phyloP scores from a whole-genome alignment of 2,888 invertebrate species.

The Lacanobia oleracea region DNA sequence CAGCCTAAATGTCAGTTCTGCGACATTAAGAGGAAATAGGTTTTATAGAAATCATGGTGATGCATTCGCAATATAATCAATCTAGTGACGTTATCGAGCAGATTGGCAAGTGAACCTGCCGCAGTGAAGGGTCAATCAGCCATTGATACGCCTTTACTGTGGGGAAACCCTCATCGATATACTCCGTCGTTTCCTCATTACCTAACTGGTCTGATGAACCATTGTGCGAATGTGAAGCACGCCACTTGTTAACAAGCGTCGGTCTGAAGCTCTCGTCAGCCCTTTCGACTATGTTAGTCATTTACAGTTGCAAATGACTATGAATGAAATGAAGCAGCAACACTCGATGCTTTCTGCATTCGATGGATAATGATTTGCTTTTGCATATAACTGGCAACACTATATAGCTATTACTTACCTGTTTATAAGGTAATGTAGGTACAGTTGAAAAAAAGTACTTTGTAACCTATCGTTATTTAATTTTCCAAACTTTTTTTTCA shows the following conservation, averaged over 20 bases:
- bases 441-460: slow-evolving; percentile 4
- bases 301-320: not conserved
- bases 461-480: not conserved
- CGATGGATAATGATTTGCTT: not conserved
- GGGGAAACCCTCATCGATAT: too few species aligned
- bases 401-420: not conserved
- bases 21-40: not conserved
- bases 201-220: not conserved
- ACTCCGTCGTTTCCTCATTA: not conserved
- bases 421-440: slow-evolving; percentile 5
- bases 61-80: not conserved
- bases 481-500: not conserved
- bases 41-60: not conserved
- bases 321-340: not conserved
- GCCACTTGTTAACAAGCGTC: not conserved
- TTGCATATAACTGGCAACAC: not conserved
- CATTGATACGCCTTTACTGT: not conserved
- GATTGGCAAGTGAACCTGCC: too few species aligned
- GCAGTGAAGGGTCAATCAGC: too few species aligned
- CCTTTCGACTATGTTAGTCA: too few species aligned
- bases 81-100: not conserved
- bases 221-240: not conserved
- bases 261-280: not conserved
- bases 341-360: not conserved
- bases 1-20: not conserved